Percentiles rank a stretch among this genome's conserved stretches.
Conservation (phyloP, 2,113 vertebrate genomes). For the Crocuta crocuta region DNA sequence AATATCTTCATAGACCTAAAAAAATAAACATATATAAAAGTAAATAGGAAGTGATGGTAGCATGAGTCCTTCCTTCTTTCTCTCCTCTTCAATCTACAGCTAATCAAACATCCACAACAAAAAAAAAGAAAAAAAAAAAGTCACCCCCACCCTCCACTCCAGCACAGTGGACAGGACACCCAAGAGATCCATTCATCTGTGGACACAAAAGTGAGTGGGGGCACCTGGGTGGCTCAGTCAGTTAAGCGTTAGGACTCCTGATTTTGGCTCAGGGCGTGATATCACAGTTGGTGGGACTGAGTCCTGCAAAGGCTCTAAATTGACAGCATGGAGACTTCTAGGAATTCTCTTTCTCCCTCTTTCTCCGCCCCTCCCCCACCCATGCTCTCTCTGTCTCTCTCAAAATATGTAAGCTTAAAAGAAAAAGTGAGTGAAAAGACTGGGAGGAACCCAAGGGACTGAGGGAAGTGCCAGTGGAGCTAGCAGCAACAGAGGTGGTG, state of each 20-base stretch:
- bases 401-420: no score
- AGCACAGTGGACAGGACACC: not conserved
- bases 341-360: no score
- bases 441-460: not conserved
- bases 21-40: not conserved
- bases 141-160: not conserved
- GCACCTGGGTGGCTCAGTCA: no score
- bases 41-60: not conserved
- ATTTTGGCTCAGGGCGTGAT: no score
- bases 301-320: no score
- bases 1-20: not conserved
- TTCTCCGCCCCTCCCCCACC: no score
- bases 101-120: not conserved
- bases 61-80: not conserved
- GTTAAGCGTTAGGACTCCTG: no score
- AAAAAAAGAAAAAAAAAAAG: not conserved
- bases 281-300: no score
- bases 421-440: not conserved
- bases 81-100: not conserved
- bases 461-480: not conserved
- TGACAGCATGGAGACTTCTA: no score
- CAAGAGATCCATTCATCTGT: not conserved
- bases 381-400: no score
- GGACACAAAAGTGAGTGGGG: not conserved
- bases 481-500: not conserved